A percentile compares a stretch with the other conserved stretches of the same genome.
These are phyloP conservation scores for Cryptoprocta ferox DNA, from an alignment of 2,797 vertebrate genomes.

Conservation along the genomic window DNA sequence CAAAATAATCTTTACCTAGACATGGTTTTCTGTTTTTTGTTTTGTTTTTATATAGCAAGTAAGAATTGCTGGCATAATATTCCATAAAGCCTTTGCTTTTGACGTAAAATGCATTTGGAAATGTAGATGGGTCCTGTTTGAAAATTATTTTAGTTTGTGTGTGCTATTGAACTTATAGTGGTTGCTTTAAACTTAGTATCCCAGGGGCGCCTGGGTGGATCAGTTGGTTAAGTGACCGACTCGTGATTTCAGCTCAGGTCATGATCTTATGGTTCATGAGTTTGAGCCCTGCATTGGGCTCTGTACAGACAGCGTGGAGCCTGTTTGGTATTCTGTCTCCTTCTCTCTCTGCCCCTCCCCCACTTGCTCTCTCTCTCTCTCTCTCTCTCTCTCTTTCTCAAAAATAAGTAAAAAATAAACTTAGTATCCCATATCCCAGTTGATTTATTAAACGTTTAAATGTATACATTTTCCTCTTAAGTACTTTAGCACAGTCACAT, in stretches of 20 bases:
- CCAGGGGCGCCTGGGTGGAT: too few relatives aligned
- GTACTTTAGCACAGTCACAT: not conserved
- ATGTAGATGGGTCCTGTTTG: not conserved
- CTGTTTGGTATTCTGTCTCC: too few relatives aligned
- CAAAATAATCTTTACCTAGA: not conserved
- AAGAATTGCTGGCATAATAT: not conserved
- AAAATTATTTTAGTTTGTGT: not conserved
- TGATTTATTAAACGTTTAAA: conserved; percentile 4
- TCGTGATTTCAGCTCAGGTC: too few relatives aligned
- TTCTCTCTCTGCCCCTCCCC: too few relatives aligned
- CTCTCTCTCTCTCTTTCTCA: too few relatives aligned
- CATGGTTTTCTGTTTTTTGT: not conserved
- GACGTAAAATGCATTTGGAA: not conserved
- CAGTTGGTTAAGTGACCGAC: too few relatives aligned
- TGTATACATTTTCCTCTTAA: not conserved
- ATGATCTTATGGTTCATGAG: too few relatives aligned
- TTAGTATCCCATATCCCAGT: not conserved
- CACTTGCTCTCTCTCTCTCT: too few relatives aligned
- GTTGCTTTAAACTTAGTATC: not conserved
- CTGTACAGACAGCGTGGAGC: too few relatives aligned
- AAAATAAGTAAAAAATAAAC: not conserved
- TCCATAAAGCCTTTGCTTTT: not conserved
- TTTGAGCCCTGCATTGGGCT: too few relatives aligned
- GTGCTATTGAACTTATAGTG: not conserved
- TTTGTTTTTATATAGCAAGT: not conserved